Evolutionary conservation across 2,113 vertebrate genomes (phyloP).

Genomic region (Dasyprocta punctata): DNA sequence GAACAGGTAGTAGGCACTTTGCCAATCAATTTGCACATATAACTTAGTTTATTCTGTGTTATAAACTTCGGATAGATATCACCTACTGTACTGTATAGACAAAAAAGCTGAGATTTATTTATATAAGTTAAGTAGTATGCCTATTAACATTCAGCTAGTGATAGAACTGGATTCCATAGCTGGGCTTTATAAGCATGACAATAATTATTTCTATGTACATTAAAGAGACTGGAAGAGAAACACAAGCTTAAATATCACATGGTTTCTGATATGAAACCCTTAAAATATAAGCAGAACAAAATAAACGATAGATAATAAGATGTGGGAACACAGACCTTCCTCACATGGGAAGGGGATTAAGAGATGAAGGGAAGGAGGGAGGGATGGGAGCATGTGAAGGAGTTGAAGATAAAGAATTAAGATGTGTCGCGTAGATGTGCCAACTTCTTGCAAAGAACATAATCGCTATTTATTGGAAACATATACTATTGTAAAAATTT

Average conservation of each 20-base stretch:
- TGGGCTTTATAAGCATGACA: not conserved
- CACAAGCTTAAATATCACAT: not conserved
- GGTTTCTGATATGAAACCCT: not conserved
- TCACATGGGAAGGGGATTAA: not conserved
- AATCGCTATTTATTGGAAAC: not conserved
- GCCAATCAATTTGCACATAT: not conserved
- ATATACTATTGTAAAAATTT: not conserved
- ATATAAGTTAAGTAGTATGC: too few species aligned
- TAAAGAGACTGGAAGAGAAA: not conserved
- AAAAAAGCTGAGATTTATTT: not conserved
- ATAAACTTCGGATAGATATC: not conserved
- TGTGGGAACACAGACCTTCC: not conserved
- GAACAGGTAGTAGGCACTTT: not conserved
- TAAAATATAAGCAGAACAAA: not conserved
- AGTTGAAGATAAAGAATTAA: not conserved
- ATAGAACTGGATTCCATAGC: not conserved
- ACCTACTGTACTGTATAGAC: not conserved
- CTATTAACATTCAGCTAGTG: not conserved
- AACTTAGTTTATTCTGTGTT: not conserved
- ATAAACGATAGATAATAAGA: too few species aligned
- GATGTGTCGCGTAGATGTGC: not conserved
- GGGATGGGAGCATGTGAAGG: not conserved
- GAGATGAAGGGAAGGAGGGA: not conserved
- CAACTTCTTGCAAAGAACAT: not conserved
- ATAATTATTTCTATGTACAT: not conserved